Base-by-base conservation (phyloP, 2,113 vertebrate genomes). In the Polypterus bichir region DNA sequence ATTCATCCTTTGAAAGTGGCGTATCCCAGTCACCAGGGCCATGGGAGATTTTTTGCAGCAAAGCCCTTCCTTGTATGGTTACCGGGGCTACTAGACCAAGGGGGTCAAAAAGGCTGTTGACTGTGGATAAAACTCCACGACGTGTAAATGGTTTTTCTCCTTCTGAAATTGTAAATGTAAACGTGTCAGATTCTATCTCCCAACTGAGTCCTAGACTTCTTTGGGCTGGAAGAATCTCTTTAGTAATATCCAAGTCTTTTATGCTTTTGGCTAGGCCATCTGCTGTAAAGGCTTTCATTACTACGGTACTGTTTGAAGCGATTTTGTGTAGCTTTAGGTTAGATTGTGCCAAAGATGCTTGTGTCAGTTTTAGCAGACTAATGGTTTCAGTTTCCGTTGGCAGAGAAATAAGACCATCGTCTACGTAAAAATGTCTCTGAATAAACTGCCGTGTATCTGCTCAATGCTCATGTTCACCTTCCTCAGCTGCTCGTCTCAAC, bases 381-480 rank as follows among this genome's bases (percentile, higher is more conserved):
- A 56, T 44, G 5, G 54, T 44, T 11, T 10, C 54, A 11, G n/a
- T 44, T 4, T 11, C 8, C 44, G 4, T 56, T 6, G 54, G 5
- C 9, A 56, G 54, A 9, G 62, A 57, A 10, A 7, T 57, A 5
- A 64, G 45, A 7, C 62, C 62, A 48, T 64, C 54, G 54, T 64
- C 62, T 57, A 64, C 55, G 5, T 57, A 57, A 27, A 64, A 57
- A 27, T 65, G 7, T 10, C 58, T 48, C 46, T n/a, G 6, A 6
- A 65, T 27, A 44, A 65, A 65, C 3, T 62, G 2, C 11, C 47
- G 46, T 3, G 45, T 9, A 46, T 66, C 59, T 7, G 47, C 27
- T n/a, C 46, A 48, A 47, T 47, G 6, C 47, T 62, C 45, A 27
- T 46, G 3, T 62, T 60, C 51, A 3, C 65, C 60, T 9, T 48